phyloP scores from a whole-genome alignment of 2,113 vertebrate genomes.

The Okapia johnstoni region DNA sequence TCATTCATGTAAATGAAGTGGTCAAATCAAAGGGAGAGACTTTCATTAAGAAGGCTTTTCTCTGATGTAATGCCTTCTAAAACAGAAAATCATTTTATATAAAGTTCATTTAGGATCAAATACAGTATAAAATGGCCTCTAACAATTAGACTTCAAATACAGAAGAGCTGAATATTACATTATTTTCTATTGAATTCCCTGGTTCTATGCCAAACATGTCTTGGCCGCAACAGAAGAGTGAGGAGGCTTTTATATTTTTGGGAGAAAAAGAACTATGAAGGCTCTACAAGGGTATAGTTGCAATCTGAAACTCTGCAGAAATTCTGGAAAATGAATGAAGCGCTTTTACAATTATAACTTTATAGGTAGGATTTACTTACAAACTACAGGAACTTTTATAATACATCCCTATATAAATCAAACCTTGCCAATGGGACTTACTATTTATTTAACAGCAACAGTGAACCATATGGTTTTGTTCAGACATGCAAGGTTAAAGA shows the following conservation, averaged over 20 bases:
- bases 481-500: neutral
- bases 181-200: slow-evolving; percentile 17
- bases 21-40: neutral
- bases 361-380: neutral
- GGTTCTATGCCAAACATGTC: slow-evolving; percentile 31
- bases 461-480: slow-evolving; percentile 28
- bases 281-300: neutral
- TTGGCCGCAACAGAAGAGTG: neutral
- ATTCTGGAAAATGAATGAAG: slow-evolving; percentile 32
- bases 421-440: neutral
- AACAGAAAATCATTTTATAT: slow-evolving; percentile 46
- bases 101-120: slow-evolving; percentile 48
- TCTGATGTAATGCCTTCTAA: slow-evolving; percentile 14
- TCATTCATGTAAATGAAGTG: slow-evolving; percentile 17
- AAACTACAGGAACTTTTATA: neutral
- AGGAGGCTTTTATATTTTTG: neutral
- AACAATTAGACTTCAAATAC: slow-evolving; percentile 16
- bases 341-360: slow-evolving; percentile 28
- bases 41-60: neutral
- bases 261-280: neutral
- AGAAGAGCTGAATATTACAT: neutral
- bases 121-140: slow-evolving; percentile 26
- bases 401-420: neutral
- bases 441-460: slow-evolving; percentile 7
- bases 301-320: slow-evolving; percentile 22